phyloP scores from a whole-genome alignment of 2,888 invertebrate genomes.

The Silvanus unidentatus region DNA sequence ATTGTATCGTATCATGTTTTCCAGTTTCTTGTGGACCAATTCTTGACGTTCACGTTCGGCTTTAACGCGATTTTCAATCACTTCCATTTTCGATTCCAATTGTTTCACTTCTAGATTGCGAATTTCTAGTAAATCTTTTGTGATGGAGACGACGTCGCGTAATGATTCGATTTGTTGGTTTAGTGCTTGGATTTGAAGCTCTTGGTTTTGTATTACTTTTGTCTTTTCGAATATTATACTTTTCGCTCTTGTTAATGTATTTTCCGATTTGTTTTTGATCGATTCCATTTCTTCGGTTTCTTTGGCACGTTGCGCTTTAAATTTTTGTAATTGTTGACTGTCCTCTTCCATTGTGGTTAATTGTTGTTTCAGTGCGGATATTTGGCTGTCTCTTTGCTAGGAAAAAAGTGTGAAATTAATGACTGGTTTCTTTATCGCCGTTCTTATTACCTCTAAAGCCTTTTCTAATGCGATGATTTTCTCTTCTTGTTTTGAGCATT shows the following conservation, averaged over 20 bases:
- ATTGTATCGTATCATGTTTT: slow-evolving; percentile 66
- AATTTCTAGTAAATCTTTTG: slow-evolving; percentile 73
- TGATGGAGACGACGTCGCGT: slow-evolving; percentile 75
- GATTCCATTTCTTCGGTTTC: slow-evolving; percentile 37
- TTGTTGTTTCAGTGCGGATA: slow-evolving; percentile 24
- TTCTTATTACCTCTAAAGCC: neutral
- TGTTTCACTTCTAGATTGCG: slow-evolving; percentile 74
- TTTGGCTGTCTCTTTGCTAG: slow-evolving; percentile 30
- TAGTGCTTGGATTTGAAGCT: slow-evolving; percentile 69
- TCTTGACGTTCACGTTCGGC: slow-evolving; percentile 67
- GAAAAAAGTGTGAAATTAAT: slow-evolving; percentile 18
- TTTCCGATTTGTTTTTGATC: slow-evolving; percentile 45
- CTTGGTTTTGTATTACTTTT: slow-evolving; percentile 71
- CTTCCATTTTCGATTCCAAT: slow-evolving; percentile 59
- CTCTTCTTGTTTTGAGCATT: neutral
- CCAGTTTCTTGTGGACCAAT: slow-evolving; percentile 63
- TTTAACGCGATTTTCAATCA: slow-evolving; percentile 63
- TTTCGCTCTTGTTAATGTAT: slow-evolving; percentile 61
- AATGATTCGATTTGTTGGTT: slow-evolving; percentile 67
- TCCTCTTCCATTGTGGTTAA: slow-evolving; percentile 37
- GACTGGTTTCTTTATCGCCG: neutral
- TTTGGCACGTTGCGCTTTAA: slow-evolving; percentile 30
- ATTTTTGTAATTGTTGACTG: slow-evolving; percentile 34
- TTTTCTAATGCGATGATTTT: neutral
- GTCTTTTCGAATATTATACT: slow-evolving; percentile 70